Evolutionary conservation across 2,888 invertebrate genomes (phyloP).

Genomic region (Meta bourneti): DNA sequence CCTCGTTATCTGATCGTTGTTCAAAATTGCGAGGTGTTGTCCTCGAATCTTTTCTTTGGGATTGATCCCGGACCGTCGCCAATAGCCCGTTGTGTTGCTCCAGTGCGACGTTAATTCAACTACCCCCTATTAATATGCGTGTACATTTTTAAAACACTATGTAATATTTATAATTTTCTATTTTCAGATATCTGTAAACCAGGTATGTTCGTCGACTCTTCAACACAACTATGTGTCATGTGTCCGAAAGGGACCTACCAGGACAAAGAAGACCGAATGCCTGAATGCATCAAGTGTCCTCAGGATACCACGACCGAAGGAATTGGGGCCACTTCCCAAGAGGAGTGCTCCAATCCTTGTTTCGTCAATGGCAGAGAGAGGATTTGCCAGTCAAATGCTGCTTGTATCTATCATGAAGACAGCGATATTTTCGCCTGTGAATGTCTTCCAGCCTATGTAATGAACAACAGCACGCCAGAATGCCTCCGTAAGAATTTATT

Average conservation of each 20-base stretch:
- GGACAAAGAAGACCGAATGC: constrained; percentile 90
- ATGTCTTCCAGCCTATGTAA: constrained; percentile 91
- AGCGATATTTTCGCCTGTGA: constrained; percentile 93
- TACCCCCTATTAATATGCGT: no score
- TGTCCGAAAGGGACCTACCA: constrained; percentile 96
- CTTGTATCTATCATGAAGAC: constrained; percentile 90
- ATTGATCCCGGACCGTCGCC: no score
- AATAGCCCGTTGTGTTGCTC: no score
- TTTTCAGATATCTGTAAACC: constrained; percentile 82
- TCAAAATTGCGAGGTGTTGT: no score
- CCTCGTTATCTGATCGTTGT: no score
- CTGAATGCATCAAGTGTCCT: constrained; percentile 91
- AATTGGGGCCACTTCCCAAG: constrained; percentile 88
- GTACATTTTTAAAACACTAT: no score
- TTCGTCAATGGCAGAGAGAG: constrained; percentile 86
- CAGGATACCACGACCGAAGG: constrained; percentile 93
- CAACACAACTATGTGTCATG: constrained; percentile 89
- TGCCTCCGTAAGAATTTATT: constrained; percentile 84
- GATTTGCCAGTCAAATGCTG: constrained; percentile 92
- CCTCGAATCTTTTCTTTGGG: no score
- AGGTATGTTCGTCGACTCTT: constrained; percentile 90
- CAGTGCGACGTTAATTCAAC: no score
- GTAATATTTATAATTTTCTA: not conserved
- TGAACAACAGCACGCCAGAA: constrained; percentile 63
- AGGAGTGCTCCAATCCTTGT: constrained; percentile 94